These are phyloP conservation scores for Marmota monax DNA, from an alignment of 2,113 vertebrate genomes.

Conservation along the genomic window DNA sequence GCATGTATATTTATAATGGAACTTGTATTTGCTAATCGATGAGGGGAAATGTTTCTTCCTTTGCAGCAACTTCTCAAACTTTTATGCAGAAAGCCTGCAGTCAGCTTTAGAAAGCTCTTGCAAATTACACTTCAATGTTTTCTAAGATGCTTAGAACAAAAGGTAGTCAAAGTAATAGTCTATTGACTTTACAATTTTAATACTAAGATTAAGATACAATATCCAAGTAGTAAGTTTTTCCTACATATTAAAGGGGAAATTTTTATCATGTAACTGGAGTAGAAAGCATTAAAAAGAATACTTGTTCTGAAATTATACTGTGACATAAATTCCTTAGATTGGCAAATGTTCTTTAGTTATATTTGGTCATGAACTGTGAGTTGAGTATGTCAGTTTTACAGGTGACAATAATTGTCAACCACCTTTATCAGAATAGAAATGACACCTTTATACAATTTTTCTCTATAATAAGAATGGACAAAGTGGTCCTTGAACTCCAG, in stretches of 20 bases:
- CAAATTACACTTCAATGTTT: conserved; percentile 56
- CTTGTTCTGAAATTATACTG: background rate
- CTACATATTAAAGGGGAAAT: background rate
- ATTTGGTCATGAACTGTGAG: background rate
- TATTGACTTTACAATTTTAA: conserved; percentile 44
- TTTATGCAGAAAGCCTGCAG: conserved; percentile 25
- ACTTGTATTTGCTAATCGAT: conserved; percentile 60
- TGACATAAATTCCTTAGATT: conserved; percentile 8
- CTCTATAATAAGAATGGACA: background rate
- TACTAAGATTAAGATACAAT: conserved; percentile 26
- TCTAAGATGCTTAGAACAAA: conserved; percentile 52
- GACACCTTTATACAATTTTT: background rate
- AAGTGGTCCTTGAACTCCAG: background rate
- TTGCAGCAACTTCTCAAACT: conserved; percentile 55
- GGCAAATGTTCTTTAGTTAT: background rate
- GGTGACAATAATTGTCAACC: background rate
- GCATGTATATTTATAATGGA: conserved; percentile 72
- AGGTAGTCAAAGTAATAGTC: background rate
- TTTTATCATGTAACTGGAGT: background rate
- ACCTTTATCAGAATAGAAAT: conserved; percentile 13
- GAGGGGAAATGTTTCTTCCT: conserved; percentile 54
- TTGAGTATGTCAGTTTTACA: background rate
- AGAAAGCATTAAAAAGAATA: background rate
- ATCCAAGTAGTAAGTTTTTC: conserved; percentile 46
- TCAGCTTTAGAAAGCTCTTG: conserved; percentile 41